Conservation (phyloP, 2,113 vertebrate genomes). For the Pseudonaja textilis region DNA sequence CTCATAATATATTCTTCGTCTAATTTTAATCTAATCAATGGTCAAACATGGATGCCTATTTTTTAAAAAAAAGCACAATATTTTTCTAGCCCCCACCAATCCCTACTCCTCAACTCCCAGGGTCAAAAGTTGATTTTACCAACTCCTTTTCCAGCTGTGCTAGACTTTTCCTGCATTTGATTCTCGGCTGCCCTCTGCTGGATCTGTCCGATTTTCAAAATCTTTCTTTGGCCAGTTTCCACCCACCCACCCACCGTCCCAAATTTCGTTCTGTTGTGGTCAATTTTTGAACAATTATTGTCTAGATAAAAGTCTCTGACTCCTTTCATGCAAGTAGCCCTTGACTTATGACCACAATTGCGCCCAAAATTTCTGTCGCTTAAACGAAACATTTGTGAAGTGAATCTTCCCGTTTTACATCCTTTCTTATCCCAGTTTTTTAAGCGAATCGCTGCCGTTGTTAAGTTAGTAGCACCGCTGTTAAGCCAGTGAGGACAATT, state of each 20-base stretch:
- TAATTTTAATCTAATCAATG: neutral
- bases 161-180: neutral
- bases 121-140: neutral
- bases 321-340: neutral
- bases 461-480: too few species aligned
- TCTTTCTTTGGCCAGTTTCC: neutral
- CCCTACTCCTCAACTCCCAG: too few species aligned
- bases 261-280: neutral
- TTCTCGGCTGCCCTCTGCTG: neutral
- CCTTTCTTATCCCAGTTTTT: too few species aligned
- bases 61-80: neutral
- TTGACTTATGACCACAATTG: neutral
- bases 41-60: neutral
- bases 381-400: too few species aligned
- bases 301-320: neutral
- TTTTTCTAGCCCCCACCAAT: neutral
- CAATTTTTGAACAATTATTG: neutral
- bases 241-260: too few species aligned
- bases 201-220: neutral
- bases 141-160: neutral
- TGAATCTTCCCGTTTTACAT: too few species aligned
- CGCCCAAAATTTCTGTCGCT: neutral
- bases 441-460: too few species aligned
- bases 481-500: too few species aligned
- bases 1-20: neutral